Percentiles rank a stretch among this genome's conserved stretches.
Evolutionary conservation across 2,888 invertebrate genomes (phyloP).

Genomic region (Rhorus exstirpatorius): DNA sequence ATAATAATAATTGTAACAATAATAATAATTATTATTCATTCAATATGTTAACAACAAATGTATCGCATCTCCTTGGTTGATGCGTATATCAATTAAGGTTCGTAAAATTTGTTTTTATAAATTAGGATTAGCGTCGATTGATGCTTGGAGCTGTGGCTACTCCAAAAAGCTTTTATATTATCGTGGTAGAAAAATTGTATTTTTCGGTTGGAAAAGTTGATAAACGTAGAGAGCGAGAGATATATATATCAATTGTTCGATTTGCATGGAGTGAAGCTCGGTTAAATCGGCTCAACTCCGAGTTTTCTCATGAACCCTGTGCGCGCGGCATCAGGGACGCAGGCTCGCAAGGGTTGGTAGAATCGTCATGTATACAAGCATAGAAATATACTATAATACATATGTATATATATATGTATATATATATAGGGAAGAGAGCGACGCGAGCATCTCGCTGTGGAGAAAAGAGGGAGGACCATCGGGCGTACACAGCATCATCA

Average conservation of each 20-base stretch:
- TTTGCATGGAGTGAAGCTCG: slow-evolving; percentile 12
- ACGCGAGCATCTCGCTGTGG: slow-evolving; percentile 53
- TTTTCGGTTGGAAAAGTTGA: background rate
- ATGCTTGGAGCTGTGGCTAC: background rate
- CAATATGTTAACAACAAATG: too few species aligned
- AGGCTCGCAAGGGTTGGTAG: slow-evolving; percentile 58
- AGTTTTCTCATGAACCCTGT: slow-evolving; percentile 41
- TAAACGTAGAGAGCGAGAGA: background rate
- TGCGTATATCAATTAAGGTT: too few species aligned
- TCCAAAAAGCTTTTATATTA: background rate
- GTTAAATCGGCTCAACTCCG: slow-evolving; percentile 45
- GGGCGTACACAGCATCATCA: slow-evolving; percentile 80
- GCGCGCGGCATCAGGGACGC: slow-evolving; percentile 66
- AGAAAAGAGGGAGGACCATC: slow-evolving; percentile 63
- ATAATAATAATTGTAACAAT: too few species aligned
- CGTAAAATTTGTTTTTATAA: background rate
- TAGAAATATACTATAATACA: background rate
- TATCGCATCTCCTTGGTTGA: too few species aligned
- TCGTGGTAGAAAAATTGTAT: background rate
- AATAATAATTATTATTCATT: too few species aligned
- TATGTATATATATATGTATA: background rate
- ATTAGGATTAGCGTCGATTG: background rate
- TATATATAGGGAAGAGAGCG: slow-evolving; percentile 16
- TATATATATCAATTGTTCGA: background rate
- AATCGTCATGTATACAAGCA: slow-evolving; percentile 29